Evolutionary conservation across 2,113 vertebrate genomes (phyloP).

Genomic region (Chrysochloris asiatica): DNA sequence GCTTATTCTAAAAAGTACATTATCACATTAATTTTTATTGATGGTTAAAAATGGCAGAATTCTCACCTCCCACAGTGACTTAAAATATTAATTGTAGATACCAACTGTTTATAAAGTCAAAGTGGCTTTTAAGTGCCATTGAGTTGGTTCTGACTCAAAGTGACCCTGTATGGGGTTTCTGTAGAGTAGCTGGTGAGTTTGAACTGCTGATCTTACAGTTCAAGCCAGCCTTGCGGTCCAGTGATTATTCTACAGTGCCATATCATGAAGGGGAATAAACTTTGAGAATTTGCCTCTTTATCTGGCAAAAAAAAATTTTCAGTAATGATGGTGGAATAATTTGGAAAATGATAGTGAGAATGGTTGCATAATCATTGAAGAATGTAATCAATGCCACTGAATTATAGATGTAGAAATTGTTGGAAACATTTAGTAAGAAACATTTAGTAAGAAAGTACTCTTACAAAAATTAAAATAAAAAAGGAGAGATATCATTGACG

Average conservation of each 20-base stretch:
- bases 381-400: background rate
- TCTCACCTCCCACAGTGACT: background rate
- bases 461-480: too few species aligned
- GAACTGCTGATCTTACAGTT: too few species aligned
- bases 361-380: background rate
- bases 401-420: background rate
- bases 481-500: background rate
- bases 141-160: too few species aligned
- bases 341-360: background rate
- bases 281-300: constrained; percentile 23
- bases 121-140: too few species aligned
- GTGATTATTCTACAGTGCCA: background rate
- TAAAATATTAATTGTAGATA: background rate
- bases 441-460: background rate
- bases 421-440: background rate
- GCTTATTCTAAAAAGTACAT: constrained; percentile 18
- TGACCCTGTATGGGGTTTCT: too few species aligned
- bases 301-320: constrained; percentile 8
- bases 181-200: too few species aligned
- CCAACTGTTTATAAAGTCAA: background rate
- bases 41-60: background rate
- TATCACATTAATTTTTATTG: background rate
- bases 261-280: background rate
- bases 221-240: too few species aligned
- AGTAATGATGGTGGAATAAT: background rate